Evolutionary conservation across 2,113 vertebrate genomes (phyloP), one percentile per base, ranked within the genome.

Genomic region (Pungitius pungitius): DNA sequence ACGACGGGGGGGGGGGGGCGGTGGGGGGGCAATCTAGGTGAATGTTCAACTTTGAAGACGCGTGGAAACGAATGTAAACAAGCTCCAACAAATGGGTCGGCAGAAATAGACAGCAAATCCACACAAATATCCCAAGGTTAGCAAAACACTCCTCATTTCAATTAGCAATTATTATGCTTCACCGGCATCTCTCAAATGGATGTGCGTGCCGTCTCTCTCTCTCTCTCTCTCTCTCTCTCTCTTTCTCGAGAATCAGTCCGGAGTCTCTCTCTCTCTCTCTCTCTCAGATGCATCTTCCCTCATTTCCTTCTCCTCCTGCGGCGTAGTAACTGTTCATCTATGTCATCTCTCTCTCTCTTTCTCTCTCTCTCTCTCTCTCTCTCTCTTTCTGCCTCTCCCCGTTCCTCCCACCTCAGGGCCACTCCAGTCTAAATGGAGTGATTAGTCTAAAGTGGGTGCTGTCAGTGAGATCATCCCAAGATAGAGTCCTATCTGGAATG

Each of bases 391-490:
- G 60, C 45, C 27, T 83, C 75, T 64, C 69, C 65, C 88, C 90
- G 90, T 82, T 67, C 72, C 80, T 84, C 85, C 78, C 92, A 93
- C 95, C 95, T 94, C 92, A 93, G 94, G 95, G 95, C 96, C 94
- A 95, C 94, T 94, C 95, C 93, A 93, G 91, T 93, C 94, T 94
- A 96, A 96, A 96, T 95, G 96, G 95, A 95, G 94, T 96, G 94
- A 96, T 96, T 96, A 96, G 93, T 93, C 94, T 96, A 96, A 97
- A 96, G 95, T 95, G 95, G 91, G 94, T 93, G 94, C 95, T 96
- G 95, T 95, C 95, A 97, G 86, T 94, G 95, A 96, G 96, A 97
- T 96, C 95, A 97, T 96, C 94, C 95, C 93, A 94, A 96, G 95
- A 96, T 96, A 96, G 95, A 96, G 95, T 95, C 94, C 93, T 96